Base-by-base conservation (phyloP, 2,113 vertebrate species). In the Miniopterus natalensis region DNA sequence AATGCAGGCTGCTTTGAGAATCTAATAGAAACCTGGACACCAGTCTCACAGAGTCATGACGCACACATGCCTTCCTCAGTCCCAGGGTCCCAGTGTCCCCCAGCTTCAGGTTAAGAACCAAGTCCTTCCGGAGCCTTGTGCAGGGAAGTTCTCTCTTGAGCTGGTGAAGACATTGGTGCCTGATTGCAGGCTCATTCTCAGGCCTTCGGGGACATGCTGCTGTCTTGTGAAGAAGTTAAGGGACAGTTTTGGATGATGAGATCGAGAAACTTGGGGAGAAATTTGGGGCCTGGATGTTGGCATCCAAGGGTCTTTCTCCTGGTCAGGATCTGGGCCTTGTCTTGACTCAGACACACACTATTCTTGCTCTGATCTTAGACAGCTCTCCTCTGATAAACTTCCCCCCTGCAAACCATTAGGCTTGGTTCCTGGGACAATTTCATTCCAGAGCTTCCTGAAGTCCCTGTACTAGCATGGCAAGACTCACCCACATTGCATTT, bases 31-130 rank as follows among this genome's bases (percentile, higher is more conserved):
- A 87, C 42, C 5, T 36, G 25, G 29, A n/a, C 61, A 45, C 63
- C 2, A 53, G 68, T 40, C 49, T 61, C 77, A 17, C n/a, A 17
- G 6, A 63, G 13, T 40, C 53, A 14, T 7, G 45, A 63, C 27
- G 6, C 25, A 42, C 1, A 2, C 25, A 13, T 7, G 2, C 23
- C 20, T 4, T 11, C 31, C 31, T 13, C 1, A 1, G 23, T 27
- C 42, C 61, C 23, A n/a, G 40, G 10, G 27, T 6, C 8, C 13
- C 40, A 51, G 36, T 45, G 3, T 31, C 18, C 21, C 14, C 49
- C 6, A 6, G 20, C 27, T 57, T 29, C 23, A 27, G 12, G 27
- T 40, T 68, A 20, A 53, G 25, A 45, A 42, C 36, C 20, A 55
- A 23, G 25, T n/a, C 77, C 14, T 55, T 71, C 10, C 15, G 5